Conservation (phyloP, 2,113 vertebrate genomes). For the Phylloscopus trochilus region DNA sequence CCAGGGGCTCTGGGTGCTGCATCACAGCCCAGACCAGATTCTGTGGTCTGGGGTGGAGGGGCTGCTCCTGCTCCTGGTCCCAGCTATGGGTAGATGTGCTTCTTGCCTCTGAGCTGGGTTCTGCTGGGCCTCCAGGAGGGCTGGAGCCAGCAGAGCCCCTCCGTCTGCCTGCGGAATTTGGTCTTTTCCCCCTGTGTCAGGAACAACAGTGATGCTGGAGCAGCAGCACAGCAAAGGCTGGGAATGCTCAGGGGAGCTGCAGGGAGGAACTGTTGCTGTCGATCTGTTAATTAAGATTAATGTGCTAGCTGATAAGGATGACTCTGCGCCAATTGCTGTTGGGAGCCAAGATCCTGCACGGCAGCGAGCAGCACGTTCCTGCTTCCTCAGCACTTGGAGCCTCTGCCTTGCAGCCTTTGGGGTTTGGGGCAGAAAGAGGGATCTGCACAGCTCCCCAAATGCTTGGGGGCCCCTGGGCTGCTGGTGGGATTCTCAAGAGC, state of each 20-base stretch:
- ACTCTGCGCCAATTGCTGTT: slow-evolving; percentile 38
- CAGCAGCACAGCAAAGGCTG: background rate
- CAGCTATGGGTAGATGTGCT: rapidly evolving
- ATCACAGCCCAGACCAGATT: background rate
- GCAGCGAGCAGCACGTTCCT: background rate
- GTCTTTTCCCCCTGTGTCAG: rapidly evolving
- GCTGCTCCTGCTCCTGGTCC: background rate
- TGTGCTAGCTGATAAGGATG: slow-evolving; percentile 67
- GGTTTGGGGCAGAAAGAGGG: background rate
- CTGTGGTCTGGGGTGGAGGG: background rate
- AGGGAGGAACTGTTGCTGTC: slow-evolving; percentile 57
- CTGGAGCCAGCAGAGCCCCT: background rate
- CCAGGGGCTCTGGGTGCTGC: rapidly evolving
- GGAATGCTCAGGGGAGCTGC: slow-evolving; percentile 37
- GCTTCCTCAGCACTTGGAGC: slow-evolving; percentile 10
- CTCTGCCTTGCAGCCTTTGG: background rate
- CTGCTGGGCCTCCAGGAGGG: background rate
- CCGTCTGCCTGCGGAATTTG: background rate
- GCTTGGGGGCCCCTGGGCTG: rapidly evolving
- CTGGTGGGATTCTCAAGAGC: background rate
- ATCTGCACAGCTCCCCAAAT: background rate
- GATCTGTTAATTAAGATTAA: slow-evolving; percentile 71
- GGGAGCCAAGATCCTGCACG: slow-evolving; percentile 13
- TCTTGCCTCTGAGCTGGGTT: background rate
- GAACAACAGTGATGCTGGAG: background rate